These are phyloP conservation scores for Lasioglossum malachurum DNA, from an alignment of 2,888 invertebrate genomes.

Conservation along the genomic window DNA sequence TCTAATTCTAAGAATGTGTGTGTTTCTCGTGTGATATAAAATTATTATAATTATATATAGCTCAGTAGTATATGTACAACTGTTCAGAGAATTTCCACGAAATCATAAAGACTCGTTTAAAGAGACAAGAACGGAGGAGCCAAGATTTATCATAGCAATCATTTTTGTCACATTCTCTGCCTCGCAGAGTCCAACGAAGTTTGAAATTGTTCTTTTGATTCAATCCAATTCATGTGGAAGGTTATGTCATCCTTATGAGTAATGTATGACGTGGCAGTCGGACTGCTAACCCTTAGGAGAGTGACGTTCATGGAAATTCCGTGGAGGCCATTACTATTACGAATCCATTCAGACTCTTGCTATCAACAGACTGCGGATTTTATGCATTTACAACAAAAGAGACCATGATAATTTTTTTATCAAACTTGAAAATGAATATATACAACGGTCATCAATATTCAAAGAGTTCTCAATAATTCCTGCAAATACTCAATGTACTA, in stretches of 20 bases:
- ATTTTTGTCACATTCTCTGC: background rate
- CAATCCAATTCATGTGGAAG: background rate
- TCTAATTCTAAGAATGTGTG: background rate
- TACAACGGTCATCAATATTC: too few species aligned
- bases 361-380: background rate
- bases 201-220: background rate
- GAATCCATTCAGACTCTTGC: background rate
- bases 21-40: background rate
- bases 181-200: background rate
- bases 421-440: too few species aligned
- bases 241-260: background rate
- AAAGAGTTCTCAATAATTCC: background rate
- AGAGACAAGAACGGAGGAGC: background rate
- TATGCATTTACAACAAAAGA: background rate
- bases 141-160: background rate
- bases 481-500: background rate
- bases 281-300: background rate
- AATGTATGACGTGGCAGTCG: background rate
- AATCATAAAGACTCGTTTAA: background rate
- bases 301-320: background rate
- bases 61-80: background rate
- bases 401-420: too few species aligned
- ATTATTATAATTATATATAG: background rate
- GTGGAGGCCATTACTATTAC: background rate
- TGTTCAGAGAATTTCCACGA: background rate